Conservation (phyloP, 2,113 vertebrate genomes). For the Oceanodroma tethys region DNA sequence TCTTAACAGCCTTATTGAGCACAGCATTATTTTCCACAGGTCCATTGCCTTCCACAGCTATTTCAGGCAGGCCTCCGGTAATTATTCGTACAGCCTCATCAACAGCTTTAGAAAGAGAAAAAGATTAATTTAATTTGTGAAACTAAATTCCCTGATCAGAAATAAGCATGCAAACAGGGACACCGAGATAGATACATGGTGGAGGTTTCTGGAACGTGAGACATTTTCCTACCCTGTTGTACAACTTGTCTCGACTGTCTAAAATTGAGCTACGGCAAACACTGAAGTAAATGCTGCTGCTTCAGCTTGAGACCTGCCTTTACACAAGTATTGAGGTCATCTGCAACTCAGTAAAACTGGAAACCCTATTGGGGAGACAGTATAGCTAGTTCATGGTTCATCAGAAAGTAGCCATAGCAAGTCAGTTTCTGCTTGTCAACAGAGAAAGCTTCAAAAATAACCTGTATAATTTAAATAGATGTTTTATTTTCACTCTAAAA, state of each 20-base stretch:
- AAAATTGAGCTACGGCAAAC: background rate
- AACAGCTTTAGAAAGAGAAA: slow-evolving; percentile 75
- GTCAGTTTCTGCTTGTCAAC: background rate
- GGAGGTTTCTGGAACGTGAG: background rate
- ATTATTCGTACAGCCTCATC: slow-evolving; percentile 94
- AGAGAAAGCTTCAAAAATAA: background rate
- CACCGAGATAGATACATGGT: accelerated
- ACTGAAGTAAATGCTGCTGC: background rate
- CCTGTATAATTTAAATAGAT: background rate
- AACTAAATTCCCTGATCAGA: background rate
- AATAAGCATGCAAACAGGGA: background rate
- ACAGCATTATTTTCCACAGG: slow-evolving; percentile 88
- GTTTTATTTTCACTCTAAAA: background rate
- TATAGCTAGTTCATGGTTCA: background rate
- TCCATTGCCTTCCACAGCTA: slow-evolving; percentile 88
- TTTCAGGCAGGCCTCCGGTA: slow-evolving; percentile 86
- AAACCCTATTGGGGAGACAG: background rate
- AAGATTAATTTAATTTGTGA: background rate
- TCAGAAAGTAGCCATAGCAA: background rate
- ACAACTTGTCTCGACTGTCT: accelerated
- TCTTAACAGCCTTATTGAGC: slow-evolving; percentile 89
- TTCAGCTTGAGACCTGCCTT: background rate
- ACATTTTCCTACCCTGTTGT: background rate
- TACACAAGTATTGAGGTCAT: background rate
- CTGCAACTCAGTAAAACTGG: background rate